Base-by-base conservation (phyloP, 2,888 invertebrate genomes). In the Strigamia transsilvanica region DNA sequence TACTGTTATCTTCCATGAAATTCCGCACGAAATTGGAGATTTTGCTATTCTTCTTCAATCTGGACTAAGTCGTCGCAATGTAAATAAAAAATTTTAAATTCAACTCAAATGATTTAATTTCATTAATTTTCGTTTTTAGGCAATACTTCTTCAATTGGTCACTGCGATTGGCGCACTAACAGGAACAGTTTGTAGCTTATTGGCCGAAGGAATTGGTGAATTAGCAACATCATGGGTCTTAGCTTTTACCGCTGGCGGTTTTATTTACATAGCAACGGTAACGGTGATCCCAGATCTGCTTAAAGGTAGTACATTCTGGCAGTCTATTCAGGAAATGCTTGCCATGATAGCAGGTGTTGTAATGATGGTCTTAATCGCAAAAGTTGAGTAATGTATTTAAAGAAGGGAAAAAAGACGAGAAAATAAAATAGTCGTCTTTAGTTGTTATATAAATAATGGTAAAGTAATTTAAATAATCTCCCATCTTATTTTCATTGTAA, bases 241-340 rank as follows among this genome's bases (percentile, higher is more conserved):
- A 82, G 99, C 99, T 15, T 99, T 99, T 86, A 99, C 98, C 32
- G 98, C 98, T 73, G 98, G 97, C 84, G 98, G 99, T n/a, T 99
- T 99, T 88, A 99, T 99, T 88, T 99, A 99, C 88, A 99, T 99
- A 86, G 99, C 99, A 23, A 96, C 99, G 18, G 99, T 99, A 0
- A 98, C 98, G 84, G 97, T 99, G 23, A 95, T 99, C 87, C 99
- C 99, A 10, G 99, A 99, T 89, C 91, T 99, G 79, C 90, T 99
- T 84, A 94, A 95, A 87, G 96, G 97, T 86, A 91, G 92, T 42
- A 94, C 93, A 86, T 91, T 97, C 82, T 91, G 92, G 87, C 98
- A 98, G 87, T 96, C 96, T 66, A 89, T 98, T 10, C 94, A 94
- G 88, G 98, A 99, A 91, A 94, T 98, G 83, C 86, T 92, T 79